Conservation (phyloP, 2,113 vertebrate genomes). For the Murina feae region DNA sequence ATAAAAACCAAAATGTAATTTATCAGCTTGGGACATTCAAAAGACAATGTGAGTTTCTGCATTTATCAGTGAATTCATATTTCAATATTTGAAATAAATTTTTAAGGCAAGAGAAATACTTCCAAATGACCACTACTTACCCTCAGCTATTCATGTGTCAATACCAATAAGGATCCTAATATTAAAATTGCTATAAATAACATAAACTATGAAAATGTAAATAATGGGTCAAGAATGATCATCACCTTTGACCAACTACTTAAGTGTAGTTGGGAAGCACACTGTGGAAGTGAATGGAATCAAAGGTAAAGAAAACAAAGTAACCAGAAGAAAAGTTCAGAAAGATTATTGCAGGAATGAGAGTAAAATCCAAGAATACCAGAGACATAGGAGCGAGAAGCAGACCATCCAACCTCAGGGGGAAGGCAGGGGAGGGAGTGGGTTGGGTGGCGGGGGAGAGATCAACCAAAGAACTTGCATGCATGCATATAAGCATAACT, state of each 20-base stretch:
- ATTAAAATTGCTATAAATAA: neutral
- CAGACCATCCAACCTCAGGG: too few relatives aligned
- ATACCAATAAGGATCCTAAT: neutral
- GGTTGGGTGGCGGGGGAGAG: too few relatives aligned
- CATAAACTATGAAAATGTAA: neutral
- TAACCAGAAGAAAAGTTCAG: neutral
- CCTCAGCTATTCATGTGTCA: neutral
- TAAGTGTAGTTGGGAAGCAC: neutral
- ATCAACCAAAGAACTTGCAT: too few relatives aligned
- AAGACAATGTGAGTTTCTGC: fast-evolving
- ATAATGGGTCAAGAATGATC: neutral
- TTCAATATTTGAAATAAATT: neutral
- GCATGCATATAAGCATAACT: too few relatives aligned
- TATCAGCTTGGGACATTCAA: neutral
- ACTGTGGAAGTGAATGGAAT: neutral
- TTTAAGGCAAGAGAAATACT: neutral
- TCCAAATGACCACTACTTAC: neutral
- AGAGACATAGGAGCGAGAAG: too few relatives aligned
- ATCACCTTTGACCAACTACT: neutral
- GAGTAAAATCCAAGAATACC: neutral
- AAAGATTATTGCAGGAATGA: neutral
- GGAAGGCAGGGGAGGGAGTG: too few relatives aligned
- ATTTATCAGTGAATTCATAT: neutral
- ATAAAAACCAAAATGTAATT: neutral
- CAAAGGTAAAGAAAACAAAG: neutral